Evolutionary conservation across 2,888 invertebrate genomes (phyloP).

Genomic region (Achlya flavicornis): DNA sequence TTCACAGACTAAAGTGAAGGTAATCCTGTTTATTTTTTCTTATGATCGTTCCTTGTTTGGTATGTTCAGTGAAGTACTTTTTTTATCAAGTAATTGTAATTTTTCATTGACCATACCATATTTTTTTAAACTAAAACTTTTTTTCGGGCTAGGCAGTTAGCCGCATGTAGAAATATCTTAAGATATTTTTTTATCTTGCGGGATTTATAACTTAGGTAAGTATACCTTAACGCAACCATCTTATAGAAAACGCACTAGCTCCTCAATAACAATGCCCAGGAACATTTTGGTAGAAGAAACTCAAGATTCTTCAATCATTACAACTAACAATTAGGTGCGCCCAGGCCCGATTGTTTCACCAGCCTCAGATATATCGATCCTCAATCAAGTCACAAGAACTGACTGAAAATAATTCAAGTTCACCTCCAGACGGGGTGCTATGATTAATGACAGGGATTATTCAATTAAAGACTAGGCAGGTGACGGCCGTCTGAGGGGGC

Average conservation of each 20-base stretch:
- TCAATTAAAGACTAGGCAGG: conserved; percentile 82
- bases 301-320: not conserved
- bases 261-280: not conserved
- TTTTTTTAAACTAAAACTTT: not conserved
- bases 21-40: not conserved
- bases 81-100: not conserved
- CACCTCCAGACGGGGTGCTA: conserved; percentile 74
- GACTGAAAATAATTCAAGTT: conserved; percentile 77
- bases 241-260: not conserved
- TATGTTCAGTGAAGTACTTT: not conserved
- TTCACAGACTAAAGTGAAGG: not conserved
- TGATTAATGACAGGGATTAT: conserved; percentile 84
- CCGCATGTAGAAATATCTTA: too few species aligned
- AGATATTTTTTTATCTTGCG: too few species aligned
- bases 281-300: not conserved
- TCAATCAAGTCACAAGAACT: conserved; percentile 50
- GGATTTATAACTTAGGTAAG: too few species aligned
- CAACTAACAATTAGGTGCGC: conserved; percentile 14
- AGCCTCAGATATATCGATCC: conserved; percentile 23
- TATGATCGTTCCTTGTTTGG: not conserved
- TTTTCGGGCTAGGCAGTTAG: too few species aligned
- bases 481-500: conserved; percentile 51
- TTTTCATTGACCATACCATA: not conserved
- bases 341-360: conserved; percentile 12
- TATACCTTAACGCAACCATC: too few species aligned